Evolutionary conservation across 2,888 invertebrate species (phyloP).

Genomic region (Drosophila monieri): DNA sequence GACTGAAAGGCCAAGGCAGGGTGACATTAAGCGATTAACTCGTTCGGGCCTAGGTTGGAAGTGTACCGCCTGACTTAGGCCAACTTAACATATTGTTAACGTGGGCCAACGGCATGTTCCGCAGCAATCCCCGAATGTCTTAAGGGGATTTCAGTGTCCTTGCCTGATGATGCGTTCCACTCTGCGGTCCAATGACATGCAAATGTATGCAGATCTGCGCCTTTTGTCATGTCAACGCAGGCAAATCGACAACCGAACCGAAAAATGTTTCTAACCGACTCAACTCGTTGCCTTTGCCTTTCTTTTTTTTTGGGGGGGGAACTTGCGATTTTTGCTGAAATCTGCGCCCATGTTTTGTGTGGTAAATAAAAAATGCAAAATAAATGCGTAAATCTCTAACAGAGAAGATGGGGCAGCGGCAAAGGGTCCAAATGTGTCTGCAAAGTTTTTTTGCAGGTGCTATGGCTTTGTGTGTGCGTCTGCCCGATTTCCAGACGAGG

Average conservation of each 20-base stretch:
- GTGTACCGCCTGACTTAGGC: constrained; percentile 27
- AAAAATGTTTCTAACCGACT: constrained; percentile 69
- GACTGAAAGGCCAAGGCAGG: constrained; percentile 50
- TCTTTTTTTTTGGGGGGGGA: constrained; percentile 21
- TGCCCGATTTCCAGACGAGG: constrained; percentile 52
- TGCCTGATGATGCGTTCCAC: constrained; percentile 70
- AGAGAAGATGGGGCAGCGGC: constrained; percentile 13
- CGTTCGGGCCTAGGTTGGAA: constrained; percentile 51
- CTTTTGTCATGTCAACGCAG: constrained; percentile 81
- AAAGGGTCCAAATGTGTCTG: constrained; percentile 69
- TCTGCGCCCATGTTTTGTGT: constrained; percentile 74
- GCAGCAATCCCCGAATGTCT: constrained; percentile 58
- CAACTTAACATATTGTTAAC: constrained; percentile 78
- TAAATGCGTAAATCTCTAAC: constrained; percentile 79
- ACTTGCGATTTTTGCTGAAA: constrained; percentile 68
- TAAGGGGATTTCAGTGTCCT: constrained; percentile 79
- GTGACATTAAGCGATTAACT: constrained; percentile 79
- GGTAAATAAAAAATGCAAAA: constrained; percentile 76
- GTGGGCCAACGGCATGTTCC: constrained; percentile 63
- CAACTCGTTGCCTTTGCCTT: constrained; percentile 48
- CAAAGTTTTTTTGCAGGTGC: constrained; percentile 74
- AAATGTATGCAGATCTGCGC: constrained; percentile 83
- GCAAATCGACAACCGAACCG: constrained; percentile 73
- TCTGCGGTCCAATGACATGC: constrained; percentile 75
- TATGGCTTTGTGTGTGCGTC: constrained; percentile 59